These are phyloP conservation scores for Periophthalmus modestus DNA, from an alignment of 2,113 vertebrate genomes.

Conservation along the genomic window DNA sequence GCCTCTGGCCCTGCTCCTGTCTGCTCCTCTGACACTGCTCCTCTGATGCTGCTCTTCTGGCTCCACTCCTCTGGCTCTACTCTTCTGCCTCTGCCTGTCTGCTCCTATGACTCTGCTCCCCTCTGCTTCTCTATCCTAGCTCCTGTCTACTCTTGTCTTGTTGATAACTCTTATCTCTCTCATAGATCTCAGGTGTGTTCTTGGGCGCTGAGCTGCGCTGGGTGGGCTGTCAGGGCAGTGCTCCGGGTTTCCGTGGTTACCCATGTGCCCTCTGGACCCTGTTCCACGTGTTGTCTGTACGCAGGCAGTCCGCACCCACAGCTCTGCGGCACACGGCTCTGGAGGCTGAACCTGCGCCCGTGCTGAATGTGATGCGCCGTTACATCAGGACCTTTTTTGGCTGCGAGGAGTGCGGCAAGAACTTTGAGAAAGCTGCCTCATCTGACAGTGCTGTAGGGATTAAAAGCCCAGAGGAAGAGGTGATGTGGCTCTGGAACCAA, in stretches of 20 bases:
- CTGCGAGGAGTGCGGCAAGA: conserved; percentile 84
- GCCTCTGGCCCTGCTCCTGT: too few relatives aligned
- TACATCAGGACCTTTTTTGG: conserved; percentile 91
- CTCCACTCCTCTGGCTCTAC: too few relatives aligned
- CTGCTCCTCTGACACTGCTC: too few relatives aligned
- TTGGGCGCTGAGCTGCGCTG: conserved; percentile 82
- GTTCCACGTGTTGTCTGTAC: conserved; percentile 87
- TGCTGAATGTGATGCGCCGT: conserved; percentile 84
- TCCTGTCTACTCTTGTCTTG: too few relatives aligned
- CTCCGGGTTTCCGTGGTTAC: conserved; percentile 85
- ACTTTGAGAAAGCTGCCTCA: conserved; percentile 86
- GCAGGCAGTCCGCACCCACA: conserved; percentile 76
- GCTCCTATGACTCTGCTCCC: too few relatives aligned
- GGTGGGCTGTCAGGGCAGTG: conserved; percentile 93
- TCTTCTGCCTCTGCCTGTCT: too few relatives aligned
- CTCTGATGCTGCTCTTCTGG: too few relatives aligned
- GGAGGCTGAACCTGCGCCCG: conserved; percentile 73
- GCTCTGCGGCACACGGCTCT: conserved; percentile 83
- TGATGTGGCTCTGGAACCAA: conserved; percentile 92
- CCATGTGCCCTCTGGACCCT: conserved; percentile 92
- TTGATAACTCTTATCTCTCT: not conserved
- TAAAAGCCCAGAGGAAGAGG: conserved; percentile 73
- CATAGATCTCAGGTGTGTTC: conserved; percentile 90
- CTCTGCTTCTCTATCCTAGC: too few relatives aligned
- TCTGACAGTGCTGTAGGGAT: conserved; percentile 69